These are phyloP conservation scores for Astropecten irregularis DNA, from an alignment of 53 echinoderm and acorn worm species.

Conservation along the genomic window DNA sequence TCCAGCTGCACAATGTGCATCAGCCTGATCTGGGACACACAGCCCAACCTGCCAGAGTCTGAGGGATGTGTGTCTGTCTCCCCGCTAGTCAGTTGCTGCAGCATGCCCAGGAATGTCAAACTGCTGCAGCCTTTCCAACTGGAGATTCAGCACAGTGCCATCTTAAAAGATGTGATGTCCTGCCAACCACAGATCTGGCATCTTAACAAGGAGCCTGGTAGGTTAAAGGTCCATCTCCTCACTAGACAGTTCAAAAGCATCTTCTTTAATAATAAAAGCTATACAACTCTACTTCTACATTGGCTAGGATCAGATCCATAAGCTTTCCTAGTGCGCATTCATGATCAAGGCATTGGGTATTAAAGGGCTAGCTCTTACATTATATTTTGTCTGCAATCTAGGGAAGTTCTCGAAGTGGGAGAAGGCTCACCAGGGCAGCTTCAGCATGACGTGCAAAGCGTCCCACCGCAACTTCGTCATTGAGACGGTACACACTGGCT, in stretches of 20 bases:
- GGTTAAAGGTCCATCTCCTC: not conserved
- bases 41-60: constrained; percentile 16
- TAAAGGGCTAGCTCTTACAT: too few species aligned
- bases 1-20: constrained; percentile 28
- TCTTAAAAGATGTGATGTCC: constrained; percentile 12
- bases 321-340: too few species aligned
- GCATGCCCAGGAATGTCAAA: constrained; percentile 10
- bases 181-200: constrained; percentile 42
- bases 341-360: too few species aligned
- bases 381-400: too few species aligned
- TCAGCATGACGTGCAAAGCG: constrained; percentile 23
- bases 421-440: not conserved
- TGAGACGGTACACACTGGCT: constrained; percentile 19
- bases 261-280: too few species aligned
- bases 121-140: constrained; percentile 34
- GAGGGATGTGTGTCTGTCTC: constrained; percentile 15
- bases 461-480: constrained; percentile 47
- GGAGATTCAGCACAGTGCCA: constrained; percentile 52
- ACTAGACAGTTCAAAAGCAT: too few species aligned
- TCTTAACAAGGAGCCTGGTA: constrained; percentile 39
- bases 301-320: too few species aligned
- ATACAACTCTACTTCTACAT: too few species aligned
- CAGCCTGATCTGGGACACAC: constrained; percentile 30
- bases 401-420: constrained; percentile 55
- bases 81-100: constrained; percentile 48